Evolutionary conservation across 2,113 vertebrate genomes (phyloP), one percentile per base, ranked within the genome.

Genomic region (Maccullochella peelii): DNA sequence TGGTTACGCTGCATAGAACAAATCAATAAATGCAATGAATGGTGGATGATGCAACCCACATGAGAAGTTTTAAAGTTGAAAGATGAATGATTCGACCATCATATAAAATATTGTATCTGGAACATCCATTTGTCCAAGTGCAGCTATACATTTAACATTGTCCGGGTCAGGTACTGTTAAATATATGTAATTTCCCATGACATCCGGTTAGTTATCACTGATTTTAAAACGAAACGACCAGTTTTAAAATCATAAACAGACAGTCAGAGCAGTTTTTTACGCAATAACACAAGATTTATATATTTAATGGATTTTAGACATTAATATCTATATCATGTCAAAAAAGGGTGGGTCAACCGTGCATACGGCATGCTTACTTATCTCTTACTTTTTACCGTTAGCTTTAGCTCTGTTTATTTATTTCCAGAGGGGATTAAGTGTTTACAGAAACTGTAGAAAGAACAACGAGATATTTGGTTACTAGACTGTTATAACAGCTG

Each of bases 1-100:
- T 99, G 80, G 98, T 99, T 38, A 97, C 94, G 27, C 98, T 99
- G 90, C 0, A 63, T 0, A 8, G 21, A 27, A 44, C 76, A 83
- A 72, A 83, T 57, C 8, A 77, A 42, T 40, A 58, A 61, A 30
- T 2, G 9, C 2, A 78, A 79, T 73, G 23, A 83, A 79, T 44
- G 23, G 3, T 1, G 11, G 73, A 38, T 38, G 27, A 44, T 6
- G 30, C n/a, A 78, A 73, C 8, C 11, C 1, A 21, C 8, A 30
- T 1, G 9, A 5, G 18, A 11, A 21, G 2, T 1, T 1, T 2
- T 40, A 2, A 14, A 11, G 18, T 14, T 15, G 18, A 8, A 5
- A 12, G 27, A 36, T 67, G 14, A 49, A 66, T 25, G 15, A 74
- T 8, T 42, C 21, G 2, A 54, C 11, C 3, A 11, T 8, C 10